Evolutionary conservation across 2,113 vertebrate genomes (phyloP).

Genomic region (Eurystomus gularis): DNA sequence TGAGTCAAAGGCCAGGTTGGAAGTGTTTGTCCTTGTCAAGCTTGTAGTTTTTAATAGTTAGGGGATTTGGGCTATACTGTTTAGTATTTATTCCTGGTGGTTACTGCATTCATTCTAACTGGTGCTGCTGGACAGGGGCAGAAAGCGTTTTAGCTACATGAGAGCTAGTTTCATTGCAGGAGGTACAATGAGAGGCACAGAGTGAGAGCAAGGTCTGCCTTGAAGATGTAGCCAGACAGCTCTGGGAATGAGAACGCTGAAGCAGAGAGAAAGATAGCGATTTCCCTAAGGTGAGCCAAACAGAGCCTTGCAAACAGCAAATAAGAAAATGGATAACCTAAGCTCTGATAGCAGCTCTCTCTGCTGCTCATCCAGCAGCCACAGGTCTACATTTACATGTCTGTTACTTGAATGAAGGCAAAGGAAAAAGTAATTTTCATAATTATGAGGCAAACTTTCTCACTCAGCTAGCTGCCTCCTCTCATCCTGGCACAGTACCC

Average conservation of each 20-base stretch:
- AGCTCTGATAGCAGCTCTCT: background rate
- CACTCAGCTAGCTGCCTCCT: background rate
- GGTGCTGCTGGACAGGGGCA: background rate
- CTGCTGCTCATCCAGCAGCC: background rate
- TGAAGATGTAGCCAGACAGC: background rate
- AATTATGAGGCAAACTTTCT: background rate
- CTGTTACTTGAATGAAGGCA: background rate
- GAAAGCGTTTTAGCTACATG: background rate
- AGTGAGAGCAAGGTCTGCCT: background rate
- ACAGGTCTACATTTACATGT: background rate
- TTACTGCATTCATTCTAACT: background rate
- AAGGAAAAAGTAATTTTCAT: background rate
- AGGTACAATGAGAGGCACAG: background rate
- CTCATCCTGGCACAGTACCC: background rate
- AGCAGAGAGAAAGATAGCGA: background rate
- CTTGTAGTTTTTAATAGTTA: background rate
- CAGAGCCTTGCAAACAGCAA: background rate
- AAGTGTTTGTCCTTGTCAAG: background rate
- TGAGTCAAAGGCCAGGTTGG: background rate
- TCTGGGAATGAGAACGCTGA: accelerated
- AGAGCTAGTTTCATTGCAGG: background rate
- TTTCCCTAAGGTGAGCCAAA: background rate
- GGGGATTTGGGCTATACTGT: background rate
- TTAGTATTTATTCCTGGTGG: background rate
- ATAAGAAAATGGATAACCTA: background rate